Evolutionary conservation across 2,797 vertebrate genomes (phyloP).

Genomic region (Xiphophorus birchmanni): DNA sequence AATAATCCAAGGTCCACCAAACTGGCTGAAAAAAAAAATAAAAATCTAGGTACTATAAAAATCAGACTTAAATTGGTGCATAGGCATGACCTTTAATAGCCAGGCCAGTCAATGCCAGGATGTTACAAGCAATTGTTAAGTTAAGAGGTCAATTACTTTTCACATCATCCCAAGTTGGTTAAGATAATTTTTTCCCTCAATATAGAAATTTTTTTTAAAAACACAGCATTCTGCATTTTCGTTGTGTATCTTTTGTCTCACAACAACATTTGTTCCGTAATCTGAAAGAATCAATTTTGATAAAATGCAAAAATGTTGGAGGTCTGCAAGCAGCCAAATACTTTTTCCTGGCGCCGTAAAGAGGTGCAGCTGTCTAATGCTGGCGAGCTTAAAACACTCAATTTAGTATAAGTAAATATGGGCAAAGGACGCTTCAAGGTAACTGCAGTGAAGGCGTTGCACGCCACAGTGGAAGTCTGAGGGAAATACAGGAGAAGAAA

Average conservation of each 20-base stretch:
- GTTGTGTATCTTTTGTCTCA: neutral
- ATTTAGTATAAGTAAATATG: slow-evolving; percentile 4
- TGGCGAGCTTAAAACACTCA: neutral
- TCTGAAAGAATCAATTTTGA: neutral
- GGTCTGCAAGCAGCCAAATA: neutral
- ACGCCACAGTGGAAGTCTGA: slow-evolving; percentile 43
- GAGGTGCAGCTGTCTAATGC: neutral
- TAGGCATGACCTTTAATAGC: neutral
- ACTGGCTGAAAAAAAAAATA: neutral
- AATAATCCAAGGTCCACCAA: neutral
- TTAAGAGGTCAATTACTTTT: neutral
- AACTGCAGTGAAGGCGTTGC: slow-evolving; percentile 14
- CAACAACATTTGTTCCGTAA: neutral
- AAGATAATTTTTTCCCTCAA: neutral
- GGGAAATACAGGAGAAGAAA: slow-evolving; percentile 47
- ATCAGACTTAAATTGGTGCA: neutral
- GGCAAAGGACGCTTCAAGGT: neutral
- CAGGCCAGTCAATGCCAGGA: neutral
- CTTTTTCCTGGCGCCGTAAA: neutral
- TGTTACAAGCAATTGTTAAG: neutral
- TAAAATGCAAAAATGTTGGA: neutral
- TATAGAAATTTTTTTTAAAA: neutral
- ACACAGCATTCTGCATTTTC: neutral
- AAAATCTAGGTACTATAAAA: neutral
- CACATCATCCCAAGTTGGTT: neutral